Percentiles rank a stretch among this genome's conserved stretches.
Evolutionary conservation across 1,140 invertebrate genomes (phyloP).

Genomic region (Heliconius nattereri): DNA sequence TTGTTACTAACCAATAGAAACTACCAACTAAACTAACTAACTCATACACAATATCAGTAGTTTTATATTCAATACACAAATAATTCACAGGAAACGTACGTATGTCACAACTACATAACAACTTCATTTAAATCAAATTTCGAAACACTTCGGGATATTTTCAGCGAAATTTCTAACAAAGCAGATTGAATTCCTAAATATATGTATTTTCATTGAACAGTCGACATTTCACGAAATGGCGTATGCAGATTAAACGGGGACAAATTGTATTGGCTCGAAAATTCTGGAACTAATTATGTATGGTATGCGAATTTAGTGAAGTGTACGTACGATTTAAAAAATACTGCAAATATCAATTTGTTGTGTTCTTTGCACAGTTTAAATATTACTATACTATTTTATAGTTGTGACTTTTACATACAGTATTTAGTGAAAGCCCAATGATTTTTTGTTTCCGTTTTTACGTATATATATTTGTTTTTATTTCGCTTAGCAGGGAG

Average conservation of each 20-base stretch:
- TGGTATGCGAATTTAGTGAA: slow-evolving; percentile 11
- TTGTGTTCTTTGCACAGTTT: too few relatives aligned
- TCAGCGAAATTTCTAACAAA: slow-evolving; percentile 4
- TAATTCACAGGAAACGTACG: not conserved
- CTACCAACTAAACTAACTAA: not conserved
- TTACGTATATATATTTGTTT: too few relatives aligned
- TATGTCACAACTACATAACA: not conserved
- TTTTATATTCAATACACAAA: not conserved
- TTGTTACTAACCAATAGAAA: not conserved
- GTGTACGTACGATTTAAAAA: not conserved
- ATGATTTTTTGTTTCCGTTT: too few relatives aligned
- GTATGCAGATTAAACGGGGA: slow-evolving; percentile 37
- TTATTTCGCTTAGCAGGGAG: too few relatives aligned
- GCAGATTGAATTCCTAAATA: slow-evolving; percentile 24
- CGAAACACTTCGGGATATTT: slow-evolving; percentile 8
- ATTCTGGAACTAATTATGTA: slow-evolving; percentile 37
- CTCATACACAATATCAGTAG: not conserved
- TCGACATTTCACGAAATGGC: slow-evolving; percentile 25
- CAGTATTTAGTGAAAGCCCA: too few relatives aligned
- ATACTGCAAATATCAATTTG: not conserved
- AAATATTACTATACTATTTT: too few relatives aligned
- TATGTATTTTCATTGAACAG: slow-evolving; percentile 26
- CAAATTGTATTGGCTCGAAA: slow-evolving; percentile 36
- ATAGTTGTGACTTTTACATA: too few relatives aligned
- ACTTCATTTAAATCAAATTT: slow-evolving; percentile 10